phyloP scores from a whole-genome alignment of 2,797 vertebrate genomes.

The Poecilia wingei region DNA sequence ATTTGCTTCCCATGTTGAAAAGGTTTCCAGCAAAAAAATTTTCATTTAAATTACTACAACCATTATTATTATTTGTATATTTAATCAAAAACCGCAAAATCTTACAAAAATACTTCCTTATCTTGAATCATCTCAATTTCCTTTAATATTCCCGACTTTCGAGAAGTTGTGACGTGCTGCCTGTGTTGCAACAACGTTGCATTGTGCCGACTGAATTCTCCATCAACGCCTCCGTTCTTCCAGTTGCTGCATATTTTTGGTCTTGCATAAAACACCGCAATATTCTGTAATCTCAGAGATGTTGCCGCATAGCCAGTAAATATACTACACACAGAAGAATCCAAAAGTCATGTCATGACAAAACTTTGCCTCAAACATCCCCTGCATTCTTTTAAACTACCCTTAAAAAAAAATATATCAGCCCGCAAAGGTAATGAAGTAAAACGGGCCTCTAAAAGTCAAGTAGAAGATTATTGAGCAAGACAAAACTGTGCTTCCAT shows the following conservation, averaged over 20 bases:
- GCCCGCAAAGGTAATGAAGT: slow-evolving; percentile 30
- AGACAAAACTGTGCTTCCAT: slow-evolving; percentile 18
- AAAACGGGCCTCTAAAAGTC: slow-evolving; percentile 32
- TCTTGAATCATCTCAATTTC: slow-evolving; percentile 1
- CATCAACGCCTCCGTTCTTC: not conserved
- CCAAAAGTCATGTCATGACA: slow-evolving; percentile 16
- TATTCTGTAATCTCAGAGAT: slow-evolving; percentile 19
- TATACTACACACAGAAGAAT: slow-evolving; percentile 7
- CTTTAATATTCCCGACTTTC: not conserved
- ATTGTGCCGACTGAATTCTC: not conserved
- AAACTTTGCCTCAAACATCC: slow-evolving; percentile 28
- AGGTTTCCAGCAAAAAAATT: slow-evolving; percentile 17
- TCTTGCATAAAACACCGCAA: slow-evolving; percentile 21
- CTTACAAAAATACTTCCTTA: not conserved
- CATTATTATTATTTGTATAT: not conserved
- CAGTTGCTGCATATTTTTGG: slow-evolving; percentile 4
- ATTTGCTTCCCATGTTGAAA: slow-evolving; percentile 35
- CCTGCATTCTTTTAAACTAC: slow-evolving; percentile 28
- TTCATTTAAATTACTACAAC: not conserved
- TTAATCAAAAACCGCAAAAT: not conserved
- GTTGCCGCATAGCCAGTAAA: slow-evolving; percentile 7
- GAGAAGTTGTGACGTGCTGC: not conserved
- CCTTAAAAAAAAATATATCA: slow-evolving; percentile 60
- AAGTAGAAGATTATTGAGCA: slow-evolving; percentile 24
- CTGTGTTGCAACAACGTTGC: not conserved